Base-by-base conservation (phyloP, 2,797 vertebrate species). In the Alcedo atthis region DNA sequence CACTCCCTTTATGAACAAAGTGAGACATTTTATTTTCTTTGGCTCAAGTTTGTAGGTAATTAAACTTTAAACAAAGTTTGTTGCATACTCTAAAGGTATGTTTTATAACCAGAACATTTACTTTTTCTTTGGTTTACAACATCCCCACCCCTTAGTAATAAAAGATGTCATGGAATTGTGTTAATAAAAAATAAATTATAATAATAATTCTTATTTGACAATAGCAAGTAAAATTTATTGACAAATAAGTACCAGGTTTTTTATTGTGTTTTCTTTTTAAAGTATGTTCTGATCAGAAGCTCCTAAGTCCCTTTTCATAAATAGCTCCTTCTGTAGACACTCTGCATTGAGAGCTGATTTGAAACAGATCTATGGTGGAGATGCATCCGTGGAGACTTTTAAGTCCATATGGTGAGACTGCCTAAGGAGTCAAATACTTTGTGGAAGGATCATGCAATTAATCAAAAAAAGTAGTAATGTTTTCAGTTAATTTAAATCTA, bases 371-470 rank as follows among this genome's bases (percentile, higher is more conserved):
- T 63, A n/a, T 83, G 62, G 69, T 53, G 66, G 81, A 92, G 89
- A 81, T 95, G 84, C 87, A 81, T 85, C 89, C 87, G 16, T 85
- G 79, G 92, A 85, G 81, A 74, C 93, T 93, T 95, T 87, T 13
- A 95, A 93, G 90, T 85, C 89, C 94, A 94, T 90, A 93, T 94
- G 95, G 89, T 2, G 48, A 58, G 92, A 91, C 85, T 95, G 92
- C 92, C 79, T 89, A 83, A 94, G 89, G 89, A 95, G 84, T 85
- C 91, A 87, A 79, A 95, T 94, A 78, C 82, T 95, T 95, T 96
- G 85, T 80, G 82, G 76, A 87, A 81, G 48, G 76, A 87, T 87
- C 89, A 69, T 85, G 66, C 79, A 93, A 92, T 94, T 95, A 94
- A 95, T 96, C 91, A 95, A 91, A 95, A 80, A 53, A 77, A 83